Evolutionary conservation across 1,140 invertebrate genomes (phyloP).

Genomic region (Diplogasteroides magnus): DNA sequence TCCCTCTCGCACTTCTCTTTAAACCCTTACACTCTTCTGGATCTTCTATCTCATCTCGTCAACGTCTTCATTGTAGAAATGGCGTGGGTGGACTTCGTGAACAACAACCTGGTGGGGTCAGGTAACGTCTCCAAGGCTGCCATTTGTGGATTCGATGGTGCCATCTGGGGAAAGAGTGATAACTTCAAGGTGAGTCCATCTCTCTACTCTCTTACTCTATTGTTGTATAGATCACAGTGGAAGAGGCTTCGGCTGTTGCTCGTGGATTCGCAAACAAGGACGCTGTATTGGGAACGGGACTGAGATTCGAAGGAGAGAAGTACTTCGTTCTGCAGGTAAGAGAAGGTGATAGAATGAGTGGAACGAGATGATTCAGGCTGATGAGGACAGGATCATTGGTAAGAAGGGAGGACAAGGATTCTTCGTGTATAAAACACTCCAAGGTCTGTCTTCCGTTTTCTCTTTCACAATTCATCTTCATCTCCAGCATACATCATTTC

Average conservation of each 20-base stretch:
- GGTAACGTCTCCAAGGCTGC: constrained; percentile 53
- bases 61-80: constrained; percentile 44
- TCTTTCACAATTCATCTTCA: neutral
- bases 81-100: constrained; percentile 54
- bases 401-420: constrained; percentile 39
- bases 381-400: constrained; percentile 49
- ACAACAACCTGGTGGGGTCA: constrained; percentile 53
- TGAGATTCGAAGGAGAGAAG: constrained; percentile 51
- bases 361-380: too few relatives aligned
- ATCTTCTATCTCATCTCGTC: too few relatives aligned
- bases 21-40: too few relatives aligned
- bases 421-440: constrained; percentile 52
- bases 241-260: constrained; percentile 40
- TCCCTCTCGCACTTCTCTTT: too few relatives aligned
- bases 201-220: too few relatives aligned
- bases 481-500: constrained; percentile 47
- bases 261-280: constrained; percentile 47
- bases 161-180: constrained; percentile 53
- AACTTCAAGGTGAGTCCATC: constrained; percentile 55
- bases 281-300: constrained; percentile 42
- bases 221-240: constrained; percentile 17
- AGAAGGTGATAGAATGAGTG: too few relatives aligned
- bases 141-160: constrained; percentile 49
- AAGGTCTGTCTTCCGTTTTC: constrained; percentile 32
- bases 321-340: constrained; percentile 35